These are phyloP conservation scores for Selenia dentaria DNA, from an alignment of 2,888 invertebrate species.

Conservation along the genomic window DNA sequence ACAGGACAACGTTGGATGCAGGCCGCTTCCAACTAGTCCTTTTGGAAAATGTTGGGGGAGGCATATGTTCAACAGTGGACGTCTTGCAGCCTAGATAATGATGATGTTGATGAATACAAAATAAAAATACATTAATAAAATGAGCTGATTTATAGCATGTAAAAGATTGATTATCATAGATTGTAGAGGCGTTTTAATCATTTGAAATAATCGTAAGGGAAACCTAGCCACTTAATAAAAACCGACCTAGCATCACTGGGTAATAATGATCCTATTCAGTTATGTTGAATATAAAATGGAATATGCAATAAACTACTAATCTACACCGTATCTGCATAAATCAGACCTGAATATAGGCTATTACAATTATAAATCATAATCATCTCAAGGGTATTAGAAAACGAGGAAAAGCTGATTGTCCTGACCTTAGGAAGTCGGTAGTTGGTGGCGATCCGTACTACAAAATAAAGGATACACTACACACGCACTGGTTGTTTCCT, in stretches of 20 bases:
- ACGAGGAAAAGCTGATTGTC: conserved; percentile 61
- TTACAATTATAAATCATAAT: conserved; percentile 27
- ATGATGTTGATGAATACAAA: no score
- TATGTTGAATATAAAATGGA: no score
- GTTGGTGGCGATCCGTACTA: conserved; percentile 31
- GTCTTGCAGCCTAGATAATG: no score
- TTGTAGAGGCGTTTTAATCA: no score
- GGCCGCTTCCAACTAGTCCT: no score
- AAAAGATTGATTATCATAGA: no score
- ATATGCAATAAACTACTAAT: conserved; percentile 1
- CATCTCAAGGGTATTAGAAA: conserved; percentile 63
- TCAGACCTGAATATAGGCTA: conserved; percentile 7
- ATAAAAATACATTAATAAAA: no score
- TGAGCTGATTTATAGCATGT: no score
- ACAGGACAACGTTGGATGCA: no score
- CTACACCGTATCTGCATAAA: conserved; percentile 10
- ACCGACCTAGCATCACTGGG: no score
- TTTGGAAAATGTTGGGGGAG: no score
- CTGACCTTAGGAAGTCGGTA: conserved; percentile 47
- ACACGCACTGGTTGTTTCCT: conserved; percentile 21
- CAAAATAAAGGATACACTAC: conserved; percentile 38
- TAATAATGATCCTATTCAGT: not conserved
- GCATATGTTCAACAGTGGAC: no score
- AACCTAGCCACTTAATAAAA: not conserved
- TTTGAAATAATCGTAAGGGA: not conserved